These are phyloP conservation scores for Stomorhina lunata DNA, from an alignment of 2,888 invertebrate genomes.

Conservation along the genomic window DNA sequence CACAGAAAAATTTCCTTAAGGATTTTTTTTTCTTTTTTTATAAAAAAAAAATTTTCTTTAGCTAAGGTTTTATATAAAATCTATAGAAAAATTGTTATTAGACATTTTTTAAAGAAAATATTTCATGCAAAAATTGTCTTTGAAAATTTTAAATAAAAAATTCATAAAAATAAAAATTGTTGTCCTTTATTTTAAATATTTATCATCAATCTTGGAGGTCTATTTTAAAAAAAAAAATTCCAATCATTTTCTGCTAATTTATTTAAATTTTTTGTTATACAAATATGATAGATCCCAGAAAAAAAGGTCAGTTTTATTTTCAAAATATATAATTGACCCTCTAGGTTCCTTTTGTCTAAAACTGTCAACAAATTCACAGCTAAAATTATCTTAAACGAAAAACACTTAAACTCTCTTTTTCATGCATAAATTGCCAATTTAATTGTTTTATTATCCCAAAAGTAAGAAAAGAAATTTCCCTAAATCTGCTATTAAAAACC, in stretches of 20 bases:
- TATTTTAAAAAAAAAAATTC: neutral
- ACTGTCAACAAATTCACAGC: conserved; percentile 54
- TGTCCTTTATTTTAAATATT: neutral
- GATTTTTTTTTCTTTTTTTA: too few species aligned
- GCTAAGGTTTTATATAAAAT: too few species aligned
- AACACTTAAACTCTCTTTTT: conserved; percentile 5
- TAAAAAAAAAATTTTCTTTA: too few species aligned
- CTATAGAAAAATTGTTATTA: too few species aligned
- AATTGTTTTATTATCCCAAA: conserved; percentile 42
- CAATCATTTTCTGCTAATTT: conserved; percentile 25
- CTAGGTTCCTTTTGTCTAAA: conserved; percentile 11
- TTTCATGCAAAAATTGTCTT: too few species aligned
- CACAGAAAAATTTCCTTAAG: too few species aligned
- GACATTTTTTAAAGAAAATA: too few species aligned
- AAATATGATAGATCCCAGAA: neutral
- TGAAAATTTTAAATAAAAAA: too few species aligned
- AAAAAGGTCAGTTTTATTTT: conserved; percentile 35
- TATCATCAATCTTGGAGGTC: neutral
- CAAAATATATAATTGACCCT: conserved; percentile 31
- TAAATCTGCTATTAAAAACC: conserved; percentile 8
- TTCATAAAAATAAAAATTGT: too few species aligned
- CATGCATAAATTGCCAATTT: conserved; percentile 45
- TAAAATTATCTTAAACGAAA: neutral
- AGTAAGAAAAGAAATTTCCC: neutral
- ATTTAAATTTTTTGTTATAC: neutral